A percentile compares a stretch with the other conserved stretches of the same genome.
These are phyloP conservation scores for Theretra japonica DNA, from an alignment of 2,888 invertebrate species.

Conservation along the genomic window DNA sequence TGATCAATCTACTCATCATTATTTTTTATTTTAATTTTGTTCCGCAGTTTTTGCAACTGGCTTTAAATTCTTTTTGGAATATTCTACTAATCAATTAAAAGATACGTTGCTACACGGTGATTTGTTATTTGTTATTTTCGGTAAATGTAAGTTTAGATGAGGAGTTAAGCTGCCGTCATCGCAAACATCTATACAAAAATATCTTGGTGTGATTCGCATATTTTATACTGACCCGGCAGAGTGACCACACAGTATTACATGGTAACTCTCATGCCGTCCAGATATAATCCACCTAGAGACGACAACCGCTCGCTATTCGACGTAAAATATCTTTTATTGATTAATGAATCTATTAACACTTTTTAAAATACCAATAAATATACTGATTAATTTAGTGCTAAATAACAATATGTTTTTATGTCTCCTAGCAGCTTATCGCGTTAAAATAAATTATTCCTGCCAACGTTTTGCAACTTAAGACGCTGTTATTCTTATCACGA, in stretches of 20 bases:
- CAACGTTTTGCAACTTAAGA: slow-evolving; percentile 19
- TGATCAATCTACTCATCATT: slow-evolving; percentile 16
- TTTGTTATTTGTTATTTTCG: too few relatives aligned
- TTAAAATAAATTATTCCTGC: not conserved
- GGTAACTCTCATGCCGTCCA: too few relatives aligned
- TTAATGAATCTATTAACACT: too few relatives aligned
- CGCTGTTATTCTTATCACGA: slow-evolving; percentile 28
- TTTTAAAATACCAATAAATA: not conserved
- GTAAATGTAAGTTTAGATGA: too few relatives aligned
- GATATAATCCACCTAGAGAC: too few relatives aligned
- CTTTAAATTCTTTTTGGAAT: not conserved
- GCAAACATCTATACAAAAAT: too few relatives aligned
- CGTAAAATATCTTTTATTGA: too few relatives aligned
- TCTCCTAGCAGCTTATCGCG: not conserved
- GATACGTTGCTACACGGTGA: not conserved
- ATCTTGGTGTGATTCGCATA: too few relatives aligned
- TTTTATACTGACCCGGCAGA: too few relatives aligned
- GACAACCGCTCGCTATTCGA: too few relatives aligned
- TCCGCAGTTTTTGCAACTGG: slow-evolving; percentile 6
- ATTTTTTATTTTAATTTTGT: slow-evolving; percentile 1
- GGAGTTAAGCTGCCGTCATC: too few relatives aligned
- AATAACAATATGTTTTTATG: not conserved
- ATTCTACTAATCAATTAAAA: not conserved
- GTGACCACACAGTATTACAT: too few relatives aligned
- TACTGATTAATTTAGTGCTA: not conserved